Base-by-base conservation (phyloP, 35 echinoderm and acorn worm genomes). In the Eucidaris tribuloides region DNA sequence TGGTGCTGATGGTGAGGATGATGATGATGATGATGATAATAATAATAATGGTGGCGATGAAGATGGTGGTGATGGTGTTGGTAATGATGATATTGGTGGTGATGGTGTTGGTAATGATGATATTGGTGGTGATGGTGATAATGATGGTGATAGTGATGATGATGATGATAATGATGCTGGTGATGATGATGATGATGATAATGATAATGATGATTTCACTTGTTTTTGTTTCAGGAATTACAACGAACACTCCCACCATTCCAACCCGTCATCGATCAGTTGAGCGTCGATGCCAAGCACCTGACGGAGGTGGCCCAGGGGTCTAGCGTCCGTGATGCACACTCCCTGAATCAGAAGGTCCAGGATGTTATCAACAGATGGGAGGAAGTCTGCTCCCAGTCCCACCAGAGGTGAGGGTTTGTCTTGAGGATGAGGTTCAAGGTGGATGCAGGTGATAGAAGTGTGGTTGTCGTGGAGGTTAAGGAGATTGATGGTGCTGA, bases 211-310 rank as follows among this genome's bases (percentile, higher is more conserved):
- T n/a, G n/a, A n/a, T n/a, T n/a, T n/a, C n/a, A n/a, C n/a, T n/a
- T n/a, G n/a, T n/a, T n/a, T n/a, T n/a, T n/a, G n/a, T 41, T 82
- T 24, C 71, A 98, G 95, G 91, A 89, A 20, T 68, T 99, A 65
- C 90, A 99, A 52, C 42, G 87, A 87, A 93, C 96, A 50, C 83
- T 99, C n/a, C 90, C 96, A 39, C 90, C 96, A 86, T 93, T 90
- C 79, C 96, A 99, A 38, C 83, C 91, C 14, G 87, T 93, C 6
- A 86, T 99, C 14, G 90, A 99, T 63, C 20, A 89, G 20, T 88
- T 84, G 42, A 81, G 65, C 49, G 64, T 80, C 28, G 83, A 46
- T 30, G 80, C 58, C 44, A 77, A 42, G 29, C 79, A 71, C 62
- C 70, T 89, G 66, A 81, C 44, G 71, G 55, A 25, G 29, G 42